These are phyloP conservation scores for Selenia dentaria DNA, from an alignment of 2,888 invertebrate species.

Conservation along the genomic window DNA sequence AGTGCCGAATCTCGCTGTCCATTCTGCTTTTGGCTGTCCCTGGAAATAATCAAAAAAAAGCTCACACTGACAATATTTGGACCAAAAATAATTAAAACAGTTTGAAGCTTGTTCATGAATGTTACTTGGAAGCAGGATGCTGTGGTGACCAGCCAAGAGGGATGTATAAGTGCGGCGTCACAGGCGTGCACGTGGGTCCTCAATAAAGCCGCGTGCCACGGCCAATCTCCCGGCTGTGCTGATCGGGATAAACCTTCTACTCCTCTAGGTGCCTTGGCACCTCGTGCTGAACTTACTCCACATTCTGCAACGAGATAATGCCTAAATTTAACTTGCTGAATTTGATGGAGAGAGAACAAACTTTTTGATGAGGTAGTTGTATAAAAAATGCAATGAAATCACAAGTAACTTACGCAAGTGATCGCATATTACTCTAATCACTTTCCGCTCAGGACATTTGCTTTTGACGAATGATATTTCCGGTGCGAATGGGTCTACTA, in stretches of 20 bases:
- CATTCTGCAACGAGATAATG: conserved; percentile 83
- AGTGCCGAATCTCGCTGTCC: conserved; percentile 92
- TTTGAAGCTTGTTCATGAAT: too few relatives aligned
- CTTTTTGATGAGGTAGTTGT: too few relatives aligned
- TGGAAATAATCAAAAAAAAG: conserved; percentile 45
- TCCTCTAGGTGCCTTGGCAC: conserved; percentile 66
- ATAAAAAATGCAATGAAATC: too few relatives aligned
- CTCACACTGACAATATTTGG: too few relatives aligned
- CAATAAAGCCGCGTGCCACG: conserved; percentile 94
- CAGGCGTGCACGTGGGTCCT: conserved; percentile 94
- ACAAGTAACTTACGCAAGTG: conserved; percentile 86
- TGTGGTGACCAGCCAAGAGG: conserved; percentile 94
- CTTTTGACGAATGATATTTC: conserved; percentile 93
- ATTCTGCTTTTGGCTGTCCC: conserved; percentile 94
- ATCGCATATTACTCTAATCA: conserved; percentile 91
- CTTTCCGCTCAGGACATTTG: conserved; percentile 90
- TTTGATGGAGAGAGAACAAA: too few relatives aligned
- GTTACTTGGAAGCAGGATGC: conserved; percentile 92
- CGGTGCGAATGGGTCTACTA: conserved; percentile 91
- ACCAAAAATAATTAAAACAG: too few relatives aligned
- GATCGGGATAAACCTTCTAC: conserved; percentile 87
- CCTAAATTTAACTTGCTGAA: too few relatives aligned
- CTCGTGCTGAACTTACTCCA: conserved; percentile 87
- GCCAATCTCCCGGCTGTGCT: conserved; percentile 94
- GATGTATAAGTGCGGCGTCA: conserved; percentile 93